Evolutionary conservation across 1,140 invertebrate genomes (phyloP).

Genomic region (Leptonema lineaticorne): DNA sequence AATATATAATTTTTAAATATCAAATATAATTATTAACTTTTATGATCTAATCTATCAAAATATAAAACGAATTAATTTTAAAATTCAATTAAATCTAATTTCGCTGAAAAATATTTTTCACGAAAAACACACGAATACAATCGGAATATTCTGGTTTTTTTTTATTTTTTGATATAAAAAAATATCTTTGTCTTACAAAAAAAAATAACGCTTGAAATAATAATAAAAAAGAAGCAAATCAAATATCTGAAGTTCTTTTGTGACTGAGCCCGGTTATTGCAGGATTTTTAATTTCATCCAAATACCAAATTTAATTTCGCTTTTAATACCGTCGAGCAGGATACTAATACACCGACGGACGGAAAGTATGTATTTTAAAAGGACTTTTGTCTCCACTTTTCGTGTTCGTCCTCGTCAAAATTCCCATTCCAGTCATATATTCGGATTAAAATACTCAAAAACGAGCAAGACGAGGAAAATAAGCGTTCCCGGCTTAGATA

Average conservation of each 20-base stretch:
- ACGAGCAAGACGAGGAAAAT: neutral
- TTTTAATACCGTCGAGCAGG: neutral
- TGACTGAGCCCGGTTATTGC: neutral
- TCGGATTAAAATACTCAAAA: neutral
- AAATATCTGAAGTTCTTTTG: neutral
- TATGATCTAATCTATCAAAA: too few relatives aligned
- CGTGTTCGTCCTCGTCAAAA: neutral
- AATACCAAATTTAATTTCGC: conserved; percentile 7
- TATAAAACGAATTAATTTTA: too few relatives aligned
- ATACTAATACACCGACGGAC: neutral
- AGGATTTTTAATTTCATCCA: conserved; percentile 1
- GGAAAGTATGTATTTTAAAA: neutral
- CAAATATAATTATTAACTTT: too few relatives aligned
- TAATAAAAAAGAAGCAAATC: neutral
- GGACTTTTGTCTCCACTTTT: neutral
- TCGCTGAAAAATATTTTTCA: too few relatives aligned
- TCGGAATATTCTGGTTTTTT: too few relatives aligned
- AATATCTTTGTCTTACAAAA: too few relatives aligned
- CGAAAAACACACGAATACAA: too few relatives aligned
- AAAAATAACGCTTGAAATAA: neutral
- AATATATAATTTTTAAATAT: too few relatives aligned
- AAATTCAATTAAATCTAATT: too few relatives aligned
- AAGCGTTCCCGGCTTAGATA: neutral
- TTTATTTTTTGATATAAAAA: too few relatives aligned
- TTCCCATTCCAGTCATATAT: neutral